These are phyloP conservation scores for Mustelus asterias DNA, from an alignment of 2,113 vertebrate species.

Conservation along the genomic window DNA sequence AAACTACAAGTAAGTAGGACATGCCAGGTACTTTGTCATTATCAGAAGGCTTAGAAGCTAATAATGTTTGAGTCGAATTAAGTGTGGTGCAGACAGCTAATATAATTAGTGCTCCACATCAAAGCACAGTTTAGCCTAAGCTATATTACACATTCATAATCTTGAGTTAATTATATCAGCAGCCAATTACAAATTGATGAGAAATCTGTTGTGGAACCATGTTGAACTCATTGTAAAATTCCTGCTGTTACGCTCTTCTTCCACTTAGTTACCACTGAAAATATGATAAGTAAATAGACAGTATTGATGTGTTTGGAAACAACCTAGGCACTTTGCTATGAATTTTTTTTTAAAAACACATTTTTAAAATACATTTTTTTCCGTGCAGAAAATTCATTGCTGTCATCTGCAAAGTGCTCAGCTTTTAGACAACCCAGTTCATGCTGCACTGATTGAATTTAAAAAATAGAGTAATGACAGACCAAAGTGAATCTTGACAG, in stretches of 20 bases:
- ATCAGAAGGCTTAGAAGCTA: not conserved
- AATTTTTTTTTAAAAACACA: not conserved
- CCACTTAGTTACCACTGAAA: not conserved
- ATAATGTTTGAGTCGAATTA: slow-evolving; percentile 7
- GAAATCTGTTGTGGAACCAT: not conserved
- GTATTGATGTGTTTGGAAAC: not conserved
- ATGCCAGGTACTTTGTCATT: slow-evolving; percentile 13
- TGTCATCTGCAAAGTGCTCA: not conserved
- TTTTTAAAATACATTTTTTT: not conserved
- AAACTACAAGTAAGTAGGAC: not conserved
- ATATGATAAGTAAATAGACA: not conserved
- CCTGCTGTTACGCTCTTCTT: not conserved
- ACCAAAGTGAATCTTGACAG: not conserved
- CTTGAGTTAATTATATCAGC: slow-evolving; percentile 19
- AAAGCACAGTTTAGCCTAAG: slow-evolving; percentile 25
- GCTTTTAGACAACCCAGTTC: not conserved
- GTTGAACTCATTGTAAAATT: not conserved
- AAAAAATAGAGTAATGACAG: not conserved
- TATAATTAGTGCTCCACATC: slow-evolving; percentile 19
- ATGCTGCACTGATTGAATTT: not conserved
- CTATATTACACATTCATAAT: slow-evolving; percentile 26
- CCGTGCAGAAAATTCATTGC: not conserved
- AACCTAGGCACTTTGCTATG: not conserved
- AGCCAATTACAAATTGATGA: slow-evolving; percentile 24
- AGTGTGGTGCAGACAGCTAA: slow-evolving; percentile 15